A percentile compares a stretch with the other conserved stretches of the same genome.
Evolutionary conservation across 2,797 vertebrate species (phyloP).

Genomic region (Molothrus ater): DNA sequence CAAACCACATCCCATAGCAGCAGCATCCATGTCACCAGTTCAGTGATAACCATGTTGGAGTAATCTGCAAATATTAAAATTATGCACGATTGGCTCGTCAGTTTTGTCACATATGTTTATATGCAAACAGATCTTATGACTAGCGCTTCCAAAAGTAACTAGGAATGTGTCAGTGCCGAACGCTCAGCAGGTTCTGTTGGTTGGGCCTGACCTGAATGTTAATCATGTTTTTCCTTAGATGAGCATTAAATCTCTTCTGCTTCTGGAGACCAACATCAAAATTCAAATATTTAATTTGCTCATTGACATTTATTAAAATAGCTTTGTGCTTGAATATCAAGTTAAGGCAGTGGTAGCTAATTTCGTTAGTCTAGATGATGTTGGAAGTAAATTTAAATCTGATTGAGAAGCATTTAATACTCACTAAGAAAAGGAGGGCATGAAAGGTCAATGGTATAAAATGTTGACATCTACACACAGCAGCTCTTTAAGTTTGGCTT

Average conservation of each 20-base stretch:
- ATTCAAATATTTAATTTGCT: slow-evolving; percentile 68
- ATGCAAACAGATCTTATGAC: slow-evolving; percentile 11
- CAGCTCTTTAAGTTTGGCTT: not conserved
- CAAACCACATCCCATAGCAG: not conserved
- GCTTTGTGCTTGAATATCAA: slow-evolving; percentile 39
- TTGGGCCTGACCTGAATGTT: slow-evolving; percentile 40
- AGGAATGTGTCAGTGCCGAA: not conserved
- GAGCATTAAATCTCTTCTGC: slow-evolving; percentile 1
- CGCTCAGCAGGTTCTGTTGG: not conserved
- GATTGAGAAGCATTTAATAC: slow-evolving; percentile 36
- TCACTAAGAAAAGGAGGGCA: not conserved
- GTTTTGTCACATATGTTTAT: slow-evolving; percentile 34
- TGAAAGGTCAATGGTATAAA: slow-evolving; percentile 18
- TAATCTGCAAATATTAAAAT: slow-evolving; percentile 31
- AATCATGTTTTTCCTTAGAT: slow-evolving; percentile 9
- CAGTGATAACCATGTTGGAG: not conserved
- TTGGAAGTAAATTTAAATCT: slow-evolving; percentile 36
- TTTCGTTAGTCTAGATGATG: slow-evolving; percentile 2
- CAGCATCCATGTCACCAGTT: not conserved
- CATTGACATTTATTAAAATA: slow-evolving; percentile 68
- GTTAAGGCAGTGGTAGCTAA: slow-evolving; percentile 30
- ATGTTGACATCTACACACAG: not conserved
- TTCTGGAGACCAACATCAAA: slow-evolving; percentile 50
- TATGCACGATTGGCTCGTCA: not conserved
- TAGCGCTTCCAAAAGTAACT: not conserved